Evolutionary conservation across 2,113 vertebrate species (phyloP).

Genomic region (Paramormyrops kingsleyae): DNA sequence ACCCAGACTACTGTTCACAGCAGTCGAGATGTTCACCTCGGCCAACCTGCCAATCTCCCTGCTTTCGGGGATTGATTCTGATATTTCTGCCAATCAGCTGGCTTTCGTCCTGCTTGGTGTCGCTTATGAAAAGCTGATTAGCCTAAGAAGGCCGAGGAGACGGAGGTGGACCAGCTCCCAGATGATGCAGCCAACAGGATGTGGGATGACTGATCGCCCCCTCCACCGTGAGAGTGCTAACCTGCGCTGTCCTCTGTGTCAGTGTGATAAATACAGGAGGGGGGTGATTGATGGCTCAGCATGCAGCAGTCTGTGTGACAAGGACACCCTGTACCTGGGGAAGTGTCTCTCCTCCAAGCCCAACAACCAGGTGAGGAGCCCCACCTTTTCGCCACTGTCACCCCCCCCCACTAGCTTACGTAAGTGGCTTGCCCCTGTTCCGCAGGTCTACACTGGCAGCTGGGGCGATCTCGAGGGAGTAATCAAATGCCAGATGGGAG

Average conservation of each 20-base stretch:
- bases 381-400: neutral
- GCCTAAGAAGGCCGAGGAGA: neutral
- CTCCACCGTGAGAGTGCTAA: neutral
- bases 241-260: conserved; percentile 28
- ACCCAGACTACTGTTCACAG: neutral
- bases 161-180: neutral
- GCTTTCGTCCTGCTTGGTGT: neutral
- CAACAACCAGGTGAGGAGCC: conserved; percentile 74
- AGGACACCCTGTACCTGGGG: conserved; percentile 84
- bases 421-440: neutral
- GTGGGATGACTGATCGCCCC: neutral
- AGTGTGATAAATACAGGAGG: conserved; percentile 93
- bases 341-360: conserved; percentile 88
- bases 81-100: neutral
- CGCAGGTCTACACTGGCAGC: conserved; percentile 84
- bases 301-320: conserved; percentile 90
- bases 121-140: neutral
- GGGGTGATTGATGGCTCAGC: conserved; percentile 90
- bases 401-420: neutral
- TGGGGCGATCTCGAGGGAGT: conserved; percentile 91
- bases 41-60: neutral
- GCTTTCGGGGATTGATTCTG: no score
- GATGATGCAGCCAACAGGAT: neutral
- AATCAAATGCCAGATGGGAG: conserved; percentile 92
- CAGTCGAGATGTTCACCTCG: neutral